phyloP scores from a whole-genome alignment of 1,140 invertebrate genomes.

The Leptoteleia sp. region DNA sequence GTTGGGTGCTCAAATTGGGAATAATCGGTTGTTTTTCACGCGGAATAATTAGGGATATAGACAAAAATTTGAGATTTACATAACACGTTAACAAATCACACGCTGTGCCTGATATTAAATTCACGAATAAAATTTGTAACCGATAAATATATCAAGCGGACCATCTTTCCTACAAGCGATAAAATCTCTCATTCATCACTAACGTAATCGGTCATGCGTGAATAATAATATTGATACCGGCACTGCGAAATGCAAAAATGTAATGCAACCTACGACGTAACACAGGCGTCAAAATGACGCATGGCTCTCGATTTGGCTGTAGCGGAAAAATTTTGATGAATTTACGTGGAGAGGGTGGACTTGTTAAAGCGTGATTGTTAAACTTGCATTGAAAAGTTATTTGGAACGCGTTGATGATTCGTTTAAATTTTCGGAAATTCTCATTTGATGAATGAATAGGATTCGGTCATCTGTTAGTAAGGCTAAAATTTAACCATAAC shows the following conservation, averaged over 20 bases:
- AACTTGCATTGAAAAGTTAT: conserved; percentile 22
- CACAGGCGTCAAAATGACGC: conserved; percentile 39
- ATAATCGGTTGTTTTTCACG: conserved; percentile 8
- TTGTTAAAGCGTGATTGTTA: conserved; percentile 24
- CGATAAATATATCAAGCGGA: conserved; percentile 49
- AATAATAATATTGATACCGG: conserved; percentile 56
- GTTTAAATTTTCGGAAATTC: no score
- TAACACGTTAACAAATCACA: conserved; percentile 27
- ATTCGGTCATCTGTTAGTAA: no score
- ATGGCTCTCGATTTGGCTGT: conserved; percentile 22
- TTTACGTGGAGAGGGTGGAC: conserved; percentile 3
- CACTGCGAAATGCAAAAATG: conserved; percentile 41
- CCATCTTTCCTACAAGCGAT: conserved; percentile 49
- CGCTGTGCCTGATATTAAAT: conserved; percentile 14
- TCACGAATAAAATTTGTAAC: conserved; percentile 31
- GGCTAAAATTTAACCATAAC: no score
- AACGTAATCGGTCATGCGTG: conserved; percentile 42
- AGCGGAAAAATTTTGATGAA: conserved; percentile 42
- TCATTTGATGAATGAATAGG: no score
- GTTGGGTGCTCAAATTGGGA: no score
- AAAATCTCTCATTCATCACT: conserved; percentile 59
- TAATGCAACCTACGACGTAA: conserved; percentile 28
- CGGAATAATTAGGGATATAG: conserved; percentile 17
- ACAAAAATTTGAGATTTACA: conserved; percentile 2
- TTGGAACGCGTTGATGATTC: conserved; percentile 5